Conservation (phyloP, 2,113 vertebrate genomes). For the Raja brachyura region DNA sequence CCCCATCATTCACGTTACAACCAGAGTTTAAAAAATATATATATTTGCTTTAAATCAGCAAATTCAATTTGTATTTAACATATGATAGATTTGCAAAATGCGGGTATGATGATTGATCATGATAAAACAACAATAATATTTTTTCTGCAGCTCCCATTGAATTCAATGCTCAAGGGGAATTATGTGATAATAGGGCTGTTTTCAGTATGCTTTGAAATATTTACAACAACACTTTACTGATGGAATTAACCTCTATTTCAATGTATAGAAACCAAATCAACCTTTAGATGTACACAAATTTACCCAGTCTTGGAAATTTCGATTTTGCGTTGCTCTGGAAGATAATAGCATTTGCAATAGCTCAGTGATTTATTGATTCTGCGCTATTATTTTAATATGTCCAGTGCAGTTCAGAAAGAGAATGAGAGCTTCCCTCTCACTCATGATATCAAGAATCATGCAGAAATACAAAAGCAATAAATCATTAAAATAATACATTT, state of each 20-base stretch:
- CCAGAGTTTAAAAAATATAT: neutral
- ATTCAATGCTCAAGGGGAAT: neutral
- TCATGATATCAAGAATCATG: conserved; percentile 7
- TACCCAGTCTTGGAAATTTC: neutral
- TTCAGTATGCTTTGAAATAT: neutral
- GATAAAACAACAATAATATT: neutral
- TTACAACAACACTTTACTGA: neutral
- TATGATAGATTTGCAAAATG: neutral
- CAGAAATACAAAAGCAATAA: conserved; percentile 14
- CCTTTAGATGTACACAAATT: neutral
- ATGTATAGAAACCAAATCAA: neutral
- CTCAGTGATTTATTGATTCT: conserved; percentile 28
- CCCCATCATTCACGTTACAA: neutral
- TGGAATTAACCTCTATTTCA: neutral
- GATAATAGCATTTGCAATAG: conserved; percentile 20
- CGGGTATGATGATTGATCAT: neutral
- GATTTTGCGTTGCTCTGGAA: neutral
- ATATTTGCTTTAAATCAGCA: neutral
- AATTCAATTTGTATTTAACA: neutral
- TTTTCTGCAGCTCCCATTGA: neutral
- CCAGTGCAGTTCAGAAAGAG: neutral
- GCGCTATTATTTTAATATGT: conserved; percentile 18
- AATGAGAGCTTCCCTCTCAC: neutral
- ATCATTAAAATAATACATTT: neutral
- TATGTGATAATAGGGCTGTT: neutral